A percentile compares a stretch with the other conserved stretches of the same genome.
Conservation (phyloP, 2,888 invertebrate species). For the Epirrhoe tristata region DNA sequence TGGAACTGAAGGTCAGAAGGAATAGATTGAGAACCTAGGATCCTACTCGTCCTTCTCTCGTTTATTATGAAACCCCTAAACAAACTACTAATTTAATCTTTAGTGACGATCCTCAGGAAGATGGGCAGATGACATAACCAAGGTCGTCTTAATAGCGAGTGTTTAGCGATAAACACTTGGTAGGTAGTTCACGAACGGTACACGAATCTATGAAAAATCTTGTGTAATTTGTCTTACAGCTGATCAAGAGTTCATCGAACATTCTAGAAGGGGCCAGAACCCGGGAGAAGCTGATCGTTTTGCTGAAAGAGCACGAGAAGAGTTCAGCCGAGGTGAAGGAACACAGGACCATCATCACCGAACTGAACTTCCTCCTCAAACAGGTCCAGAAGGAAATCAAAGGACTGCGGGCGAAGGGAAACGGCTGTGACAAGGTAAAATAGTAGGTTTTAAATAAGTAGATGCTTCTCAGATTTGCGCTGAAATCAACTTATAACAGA, state of each 20-base stretch:
- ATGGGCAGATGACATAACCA: too few relatives aligned
- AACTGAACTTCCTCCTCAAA: constrained; percentile 81
- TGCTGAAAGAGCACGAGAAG: constrained; percentile 84
- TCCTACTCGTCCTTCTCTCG: background rate
- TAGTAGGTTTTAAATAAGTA: too few relatives aligned
- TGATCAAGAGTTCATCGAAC: constrained; percentile 84
- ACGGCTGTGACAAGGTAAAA: constrained; percentile 65
- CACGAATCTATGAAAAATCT: background rate
- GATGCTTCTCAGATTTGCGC: too few relatives aligned
- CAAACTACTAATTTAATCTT: too few relatives aligned
- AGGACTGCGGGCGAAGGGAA: constrained; percentile 67
- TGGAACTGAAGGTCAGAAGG: constrained; percentile 82
- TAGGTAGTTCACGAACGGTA: too few relatives aligned
- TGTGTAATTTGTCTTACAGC: constrained; percentile 50
- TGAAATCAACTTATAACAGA: too few relatives aligned
- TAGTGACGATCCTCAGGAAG: too few relatives aligned
- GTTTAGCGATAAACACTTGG: too few relatives aligned
- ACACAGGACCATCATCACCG: constrained; percentile 78
- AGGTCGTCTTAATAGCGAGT: too few relatives aligned
- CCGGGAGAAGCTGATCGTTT: constrained; percentile 78
- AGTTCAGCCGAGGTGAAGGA: constrained; percentile 79
- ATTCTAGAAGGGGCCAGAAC: constrained; percentile 82
- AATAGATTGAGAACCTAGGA: too few relatives aligned
- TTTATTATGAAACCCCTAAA: background rate
- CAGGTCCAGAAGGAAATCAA: constrained; percentile 84